Conservation (phyloP, 2,888 invertebrate species). For the Junonia oenone region DNA sequence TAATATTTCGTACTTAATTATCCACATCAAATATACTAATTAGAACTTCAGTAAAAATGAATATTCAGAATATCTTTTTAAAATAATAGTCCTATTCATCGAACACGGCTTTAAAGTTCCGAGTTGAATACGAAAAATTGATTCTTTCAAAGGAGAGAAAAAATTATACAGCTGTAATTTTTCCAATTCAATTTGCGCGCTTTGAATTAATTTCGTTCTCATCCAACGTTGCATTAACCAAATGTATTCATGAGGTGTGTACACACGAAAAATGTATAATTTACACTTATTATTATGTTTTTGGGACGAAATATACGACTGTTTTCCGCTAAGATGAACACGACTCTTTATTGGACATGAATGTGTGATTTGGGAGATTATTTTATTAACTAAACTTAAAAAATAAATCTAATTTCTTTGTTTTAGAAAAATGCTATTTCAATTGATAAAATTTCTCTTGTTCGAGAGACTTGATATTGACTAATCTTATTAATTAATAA, state of each 20-base stretch:
- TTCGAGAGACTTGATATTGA: no score
- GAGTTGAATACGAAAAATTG: slow-evolving; percentile 11
- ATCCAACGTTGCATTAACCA: slow-evolving; percentile 44
- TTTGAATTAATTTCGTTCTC: slow-evolving; percentile 42
- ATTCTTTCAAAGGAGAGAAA: slow-evolving; percentile 10
- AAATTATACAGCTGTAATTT: slow-evolving; percentile 36
- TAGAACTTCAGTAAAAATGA: background rate
- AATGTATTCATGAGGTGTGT: slow-evolving; percentile 52
- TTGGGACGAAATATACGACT: background rate
- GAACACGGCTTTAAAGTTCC: background rate
- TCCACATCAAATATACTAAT: background rate
- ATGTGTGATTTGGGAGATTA: no score
- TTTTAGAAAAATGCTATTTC: no score
- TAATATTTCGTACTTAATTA: no score
- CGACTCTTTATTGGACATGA: no score
- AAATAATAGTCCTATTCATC: background rate
- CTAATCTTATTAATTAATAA: no score
- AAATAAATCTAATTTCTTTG: no score
- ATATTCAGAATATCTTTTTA: background rate
- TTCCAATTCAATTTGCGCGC: slow-evolving; percentile 44
- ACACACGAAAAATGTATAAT: slow-evolving; percentile 30
- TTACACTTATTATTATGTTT: slow-evolving; percentile 23
- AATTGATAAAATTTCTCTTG: no score
- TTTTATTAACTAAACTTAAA: no score
- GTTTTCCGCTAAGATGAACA: no score